phyloP scores from a whole-genome alignment of 2,797 vertebrate genomes.

The Manis javanica region DNA sequence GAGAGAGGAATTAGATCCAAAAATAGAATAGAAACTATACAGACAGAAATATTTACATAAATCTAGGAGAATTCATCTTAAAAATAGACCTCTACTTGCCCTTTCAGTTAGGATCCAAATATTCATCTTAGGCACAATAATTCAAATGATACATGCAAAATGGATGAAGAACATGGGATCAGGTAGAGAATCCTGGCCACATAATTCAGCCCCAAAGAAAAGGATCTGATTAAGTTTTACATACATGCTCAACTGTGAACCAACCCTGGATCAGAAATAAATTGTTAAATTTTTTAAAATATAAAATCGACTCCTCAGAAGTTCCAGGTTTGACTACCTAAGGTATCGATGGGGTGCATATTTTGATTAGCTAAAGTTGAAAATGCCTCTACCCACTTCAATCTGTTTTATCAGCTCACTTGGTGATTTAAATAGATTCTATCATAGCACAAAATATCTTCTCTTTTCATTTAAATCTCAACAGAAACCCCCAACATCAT shows the following conservation, averaged over 20 bases:
- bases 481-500: not conserved
- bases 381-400: not conserved
- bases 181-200: not conserved
- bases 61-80: not conserved
- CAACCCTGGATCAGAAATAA: not conserved
- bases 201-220: not conserved
- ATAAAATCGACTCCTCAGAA: not conserved
- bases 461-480: not conserved
- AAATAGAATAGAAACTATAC: not conserved
- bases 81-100: not conserved
- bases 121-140: not conserved
- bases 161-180: not conserved
- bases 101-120: not conserved
- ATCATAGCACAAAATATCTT: not conserved
- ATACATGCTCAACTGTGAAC: not conserved
- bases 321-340: not conserved
- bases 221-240: not conserved
- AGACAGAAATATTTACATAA: not conserved
- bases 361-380: not conserved
- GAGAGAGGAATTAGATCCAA: not conserved
- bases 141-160: not conserved
- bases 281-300: not conserved
- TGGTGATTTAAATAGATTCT: not conserved
- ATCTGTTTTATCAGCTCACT: not conserved
- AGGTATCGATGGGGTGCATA: not conserved